Conservation (phyloP, 2,797 vertebrate species). For the Sorex maritimensis region DNA sequence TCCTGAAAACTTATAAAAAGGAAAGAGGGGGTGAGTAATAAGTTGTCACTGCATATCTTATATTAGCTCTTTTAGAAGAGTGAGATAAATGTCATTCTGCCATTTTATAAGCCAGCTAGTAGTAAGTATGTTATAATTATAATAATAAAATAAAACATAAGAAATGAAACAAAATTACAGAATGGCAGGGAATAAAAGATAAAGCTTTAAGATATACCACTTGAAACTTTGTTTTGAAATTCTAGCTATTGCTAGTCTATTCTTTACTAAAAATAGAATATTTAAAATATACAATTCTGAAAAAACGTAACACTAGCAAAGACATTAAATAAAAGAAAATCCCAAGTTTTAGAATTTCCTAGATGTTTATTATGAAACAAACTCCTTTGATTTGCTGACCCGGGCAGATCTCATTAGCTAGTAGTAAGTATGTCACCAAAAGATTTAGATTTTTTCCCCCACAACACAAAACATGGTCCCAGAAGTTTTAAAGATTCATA, state of each 20-base stretch:
- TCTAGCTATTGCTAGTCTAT: conserved; percentile 19
- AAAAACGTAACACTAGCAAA: conserved; percentile 60
- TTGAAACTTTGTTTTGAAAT: conserved; percentile 49
- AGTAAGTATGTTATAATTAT: neutral
- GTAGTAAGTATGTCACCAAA: conserved; percentile 42
- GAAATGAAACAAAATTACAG: neutral
- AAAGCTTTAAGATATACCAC: neutral
- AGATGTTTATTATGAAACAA: conserved; percentile 48
- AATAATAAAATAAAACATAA: conserved; percentile 16
- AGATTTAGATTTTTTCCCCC: conserved; percentile 11
- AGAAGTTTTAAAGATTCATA: neutral
- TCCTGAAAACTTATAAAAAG: neutral
- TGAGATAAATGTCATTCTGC: neutral
- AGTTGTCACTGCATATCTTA: neutral
- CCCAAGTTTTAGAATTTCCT: conserved; percentile 27
- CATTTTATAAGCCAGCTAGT: neutral
- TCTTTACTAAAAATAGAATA: conserved; percentile 45
- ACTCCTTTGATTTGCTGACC: conserved; percentile 30
- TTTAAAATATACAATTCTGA: neutral
- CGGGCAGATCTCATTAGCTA: neutral
- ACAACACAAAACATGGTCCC: neutral
- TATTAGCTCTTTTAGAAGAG: neutral
- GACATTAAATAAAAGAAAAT: neutral
- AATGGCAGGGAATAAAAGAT: neutral
- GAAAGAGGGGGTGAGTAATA: neutral